phyloP scores from a whole-genome alignment of 2,797 vertebrate species.

The Simalia tracyae region DNA sequence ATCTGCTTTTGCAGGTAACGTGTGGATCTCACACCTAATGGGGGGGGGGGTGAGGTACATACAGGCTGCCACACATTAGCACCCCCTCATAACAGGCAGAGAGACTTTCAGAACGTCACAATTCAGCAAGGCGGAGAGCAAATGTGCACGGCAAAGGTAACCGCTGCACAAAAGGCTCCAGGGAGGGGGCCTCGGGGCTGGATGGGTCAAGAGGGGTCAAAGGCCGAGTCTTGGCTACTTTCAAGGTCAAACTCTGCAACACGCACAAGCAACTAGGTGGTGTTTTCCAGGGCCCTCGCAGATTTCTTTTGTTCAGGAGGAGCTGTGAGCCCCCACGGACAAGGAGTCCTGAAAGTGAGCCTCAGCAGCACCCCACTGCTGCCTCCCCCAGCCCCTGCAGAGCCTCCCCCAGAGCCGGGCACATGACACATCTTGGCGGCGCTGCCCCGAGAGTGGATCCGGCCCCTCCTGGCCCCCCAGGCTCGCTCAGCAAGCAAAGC shows the following conservation, averaged over 20 bases:
- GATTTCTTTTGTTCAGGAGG: not conserved
- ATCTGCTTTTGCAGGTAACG: not conserved
- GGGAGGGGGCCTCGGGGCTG: no score
- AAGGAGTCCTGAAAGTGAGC: no score
- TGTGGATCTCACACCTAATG: not conserved
- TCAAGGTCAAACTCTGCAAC: not conserved
- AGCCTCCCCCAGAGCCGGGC: no score
- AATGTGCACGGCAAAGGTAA: not conserved
- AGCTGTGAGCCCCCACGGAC: not conserved
- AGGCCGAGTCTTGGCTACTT: not conserved
- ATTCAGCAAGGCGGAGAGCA: not conserved
- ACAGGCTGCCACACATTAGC: not conserved
- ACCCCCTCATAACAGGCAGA: not conserved
- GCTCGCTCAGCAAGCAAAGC: no score
- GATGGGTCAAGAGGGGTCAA: not conserved
- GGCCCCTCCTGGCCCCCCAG: no score
- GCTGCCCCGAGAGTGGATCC: no score
- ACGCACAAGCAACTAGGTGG: not conserved
- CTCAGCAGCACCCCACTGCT: no score
- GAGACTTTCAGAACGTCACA: not conserved
- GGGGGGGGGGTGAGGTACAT: not conserved
- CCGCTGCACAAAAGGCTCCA: not conserved
- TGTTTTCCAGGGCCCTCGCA: not conserved
- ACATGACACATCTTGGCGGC: no score
- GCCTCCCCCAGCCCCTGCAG: no score